These are phyloP conservation scores for Clarias macrocephalus DNA, from an alignment of 2,113 vertebrate genomes.

Conservation along the genomic window DNA sequence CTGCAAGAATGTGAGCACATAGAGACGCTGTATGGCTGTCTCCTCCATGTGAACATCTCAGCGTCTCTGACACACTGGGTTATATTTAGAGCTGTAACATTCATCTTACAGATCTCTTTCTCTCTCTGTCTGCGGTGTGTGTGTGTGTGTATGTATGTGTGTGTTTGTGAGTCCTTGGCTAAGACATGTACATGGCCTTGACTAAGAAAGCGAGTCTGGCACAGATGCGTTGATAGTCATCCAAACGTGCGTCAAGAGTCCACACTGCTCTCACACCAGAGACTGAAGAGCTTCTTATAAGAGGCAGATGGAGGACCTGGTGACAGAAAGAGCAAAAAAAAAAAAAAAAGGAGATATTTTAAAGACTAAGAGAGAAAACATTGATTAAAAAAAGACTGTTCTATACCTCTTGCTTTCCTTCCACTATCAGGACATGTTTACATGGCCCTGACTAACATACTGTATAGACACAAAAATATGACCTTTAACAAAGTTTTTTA, in stretches of 20 bases:
- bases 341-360: not conserved
- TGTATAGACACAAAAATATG: not conserved
- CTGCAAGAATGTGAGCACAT: constrained; percentile 23
- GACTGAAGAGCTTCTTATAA: constrained; percentile 2
- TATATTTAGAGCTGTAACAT: constrained; percentile 40
- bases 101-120: constrained; percentile 27
- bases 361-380: not conserved
- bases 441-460: not conserved
- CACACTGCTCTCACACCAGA: not conserved
- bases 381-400: not conserved
- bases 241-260: constrained; percentile 4
- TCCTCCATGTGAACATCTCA: constrained; percentile 23
- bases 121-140: not conserved
- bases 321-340: not conserved
- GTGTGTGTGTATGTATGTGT: constrained; percentile 24
- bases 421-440: not conserved
- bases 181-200: constrained; percentile 14
- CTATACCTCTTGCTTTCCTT: not conserved
- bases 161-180: constrained; percentile 27
- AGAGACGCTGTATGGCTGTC: not conserved
- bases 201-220: constrained; percentile 32
- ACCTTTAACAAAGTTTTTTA: not conserved
- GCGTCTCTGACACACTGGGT: constrained; percentile 14
- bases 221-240: constrained; percentile 28
- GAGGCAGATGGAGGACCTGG: constrained; percentile 5